phyloP scores from a whole-genome alignment of 2,888 invertebrate species.

The Eurytoma adleriae region DNA sequence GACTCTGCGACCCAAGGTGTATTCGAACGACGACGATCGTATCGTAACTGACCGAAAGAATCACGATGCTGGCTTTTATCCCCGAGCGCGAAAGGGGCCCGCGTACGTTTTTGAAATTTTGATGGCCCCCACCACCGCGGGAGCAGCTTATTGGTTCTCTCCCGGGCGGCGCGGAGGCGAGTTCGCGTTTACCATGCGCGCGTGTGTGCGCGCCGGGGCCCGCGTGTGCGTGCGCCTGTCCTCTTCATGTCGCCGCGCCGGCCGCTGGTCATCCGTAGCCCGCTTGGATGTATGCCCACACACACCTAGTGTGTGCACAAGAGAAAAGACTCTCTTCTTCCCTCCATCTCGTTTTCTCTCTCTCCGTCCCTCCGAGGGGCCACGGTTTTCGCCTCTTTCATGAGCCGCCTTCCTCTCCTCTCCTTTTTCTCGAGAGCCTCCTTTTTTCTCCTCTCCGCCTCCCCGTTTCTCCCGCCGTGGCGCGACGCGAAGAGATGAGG shows the following conservation, averaged over 20 bases:
- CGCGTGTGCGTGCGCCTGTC: conserved; percentile 32
- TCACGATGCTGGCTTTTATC: conserved; percentile 76
- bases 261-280: conserved; percentile 44
- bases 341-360: conserved; percentile 39
- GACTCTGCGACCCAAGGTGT: conserved; percentile 27
- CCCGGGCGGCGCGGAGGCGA: conserved; percentile 16
- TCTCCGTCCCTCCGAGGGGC: conserved; percentile 13
- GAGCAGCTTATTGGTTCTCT: conserved; percentile 63
- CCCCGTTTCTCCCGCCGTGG: conserved; percentile 3
- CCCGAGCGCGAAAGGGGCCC: conserved; percentile 75
- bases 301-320: conserved; percentile 42
- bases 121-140: conserved; percentile 74
- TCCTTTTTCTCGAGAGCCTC: conserved; percentile 16
- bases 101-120: conserved; percentile 77
- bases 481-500: conserved; percentile 14
- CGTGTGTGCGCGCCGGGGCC: conserved; percentile 18
- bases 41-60: conserved; percentile 76
- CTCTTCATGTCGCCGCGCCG: conserved; percentile 52
- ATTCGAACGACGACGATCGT: conserved; percentile 70
- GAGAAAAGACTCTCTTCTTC: conserved; percentile 28
- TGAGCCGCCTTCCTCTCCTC: not conserved
- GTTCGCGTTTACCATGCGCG: conserved; percentile 25
- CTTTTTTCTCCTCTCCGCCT: conserved; percentile 38
- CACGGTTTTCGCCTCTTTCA: conserved; percentile 38
- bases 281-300: conserved; percentile 50